These are phyloP conservation scores for Cyclargus thomasi DNA, from an alignment of 1,140 invertebrate genomes.

Conservation along the genomic window DNA sequence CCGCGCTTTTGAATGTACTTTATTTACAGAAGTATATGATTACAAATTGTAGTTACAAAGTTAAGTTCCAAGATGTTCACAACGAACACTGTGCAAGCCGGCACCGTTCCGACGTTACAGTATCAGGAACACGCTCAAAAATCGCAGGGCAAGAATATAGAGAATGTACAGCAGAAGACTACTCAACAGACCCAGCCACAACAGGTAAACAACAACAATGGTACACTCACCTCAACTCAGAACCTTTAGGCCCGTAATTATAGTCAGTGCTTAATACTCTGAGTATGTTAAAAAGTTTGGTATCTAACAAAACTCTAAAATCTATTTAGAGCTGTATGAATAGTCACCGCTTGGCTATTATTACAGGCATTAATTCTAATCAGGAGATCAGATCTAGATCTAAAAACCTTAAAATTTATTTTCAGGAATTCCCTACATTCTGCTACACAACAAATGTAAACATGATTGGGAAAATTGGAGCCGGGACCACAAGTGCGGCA, in stretches of 20 bases:
- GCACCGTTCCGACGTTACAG: constrained; percentile 68
- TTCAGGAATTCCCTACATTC: constrained; percentile 79
- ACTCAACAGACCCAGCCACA: constrained; percentile 63
- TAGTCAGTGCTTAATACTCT: no score
- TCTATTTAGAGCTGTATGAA: no score
- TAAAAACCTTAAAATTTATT: constrained; percentile 24
- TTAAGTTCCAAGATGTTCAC: constrained; percentile 58
- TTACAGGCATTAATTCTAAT: no score
- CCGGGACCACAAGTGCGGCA: constrained; percentile 60
- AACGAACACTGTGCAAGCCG: constrained; percentile 68
- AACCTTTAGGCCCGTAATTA: no score
- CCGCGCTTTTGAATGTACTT: constrained; percentile 52
- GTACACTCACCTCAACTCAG: neutral
- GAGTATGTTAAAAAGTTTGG: no score
- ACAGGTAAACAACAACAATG: constrained; percentile 39
- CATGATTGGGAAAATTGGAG: constrained; percentile 78
- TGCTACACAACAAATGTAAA: constrained; percentile 82
- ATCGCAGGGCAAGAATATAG: constrained; percentile 70
- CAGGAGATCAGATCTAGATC: constrained; percentile 1
- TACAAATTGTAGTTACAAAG: neutral
- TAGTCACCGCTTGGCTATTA: no score
- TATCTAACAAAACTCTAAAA: no score
- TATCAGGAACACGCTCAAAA: constrained; percentile 72
- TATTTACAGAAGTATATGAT: constrained; percentile 17
- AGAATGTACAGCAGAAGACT: constrained; percentile 70